phyloP scores from a whole-genome alignment of 2,797 vertebrate species.

The Cryptoblepharus egeriae region DNA sequence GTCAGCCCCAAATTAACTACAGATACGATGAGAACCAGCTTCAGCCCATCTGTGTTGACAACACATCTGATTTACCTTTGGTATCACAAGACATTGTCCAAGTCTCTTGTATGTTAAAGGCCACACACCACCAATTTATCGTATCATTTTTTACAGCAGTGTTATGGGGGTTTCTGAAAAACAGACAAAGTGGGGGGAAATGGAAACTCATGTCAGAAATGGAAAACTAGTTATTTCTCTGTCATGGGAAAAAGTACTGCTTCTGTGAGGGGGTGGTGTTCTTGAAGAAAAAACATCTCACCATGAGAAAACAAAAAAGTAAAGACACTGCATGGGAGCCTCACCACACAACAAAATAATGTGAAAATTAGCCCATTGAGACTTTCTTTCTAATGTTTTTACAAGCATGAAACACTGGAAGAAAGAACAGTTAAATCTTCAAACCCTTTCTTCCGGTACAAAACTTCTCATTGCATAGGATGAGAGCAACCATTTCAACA shows the following conservation, averaged over 20 bases:
- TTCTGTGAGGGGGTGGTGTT: not conserved
- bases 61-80: not conserved
- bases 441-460: not conserved
- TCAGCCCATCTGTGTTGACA: too few species aligned
- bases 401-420: not conserved
- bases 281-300: not conserved
- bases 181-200: not conserved
- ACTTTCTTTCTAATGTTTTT: not conserved
- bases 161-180: not conserved
- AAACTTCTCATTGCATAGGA: not conserved
- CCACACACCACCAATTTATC: not conserved
- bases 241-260: not conserved
- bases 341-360: conserved; percentile 7
- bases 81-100: not conserved
- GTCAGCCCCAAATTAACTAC: too few species aligned
- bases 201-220: not conserved
- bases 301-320: conserved; percentile 2
- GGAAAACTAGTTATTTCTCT: not conserved
- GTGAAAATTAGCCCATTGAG: not conserved
- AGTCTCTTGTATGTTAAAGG: not conserved
- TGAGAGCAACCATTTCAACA: not conserved
- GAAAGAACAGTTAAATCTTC: not conserved
- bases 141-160: not conserved
- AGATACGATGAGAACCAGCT: too few species aligned
- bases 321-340: not conserved